Percentiles rank a stretch among this genome's conserved stretches.
Evolutionary conservation across 2,113 vertebrate species (phyloP).

Genomic region (Vireo altiloquus): DNA sequence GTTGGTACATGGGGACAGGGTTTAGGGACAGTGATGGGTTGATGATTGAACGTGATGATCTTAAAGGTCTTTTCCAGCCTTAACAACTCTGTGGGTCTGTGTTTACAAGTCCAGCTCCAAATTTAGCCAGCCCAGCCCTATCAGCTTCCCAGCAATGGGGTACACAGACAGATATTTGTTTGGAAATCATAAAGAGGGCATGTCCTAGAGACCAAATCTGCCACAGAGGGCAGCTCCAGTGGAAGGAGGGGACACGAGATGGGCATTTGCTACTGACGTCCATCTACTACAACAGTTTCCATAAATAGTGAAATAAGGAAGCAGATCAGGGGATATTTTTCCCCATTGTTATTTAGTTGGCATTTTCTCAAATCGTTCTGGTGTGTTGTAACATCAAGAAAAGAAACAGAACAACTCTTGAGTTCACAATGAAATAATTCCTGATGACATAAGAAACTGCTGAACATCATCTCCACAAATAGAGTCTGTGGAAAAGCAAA

Average conservation of each 20-base stretch:
- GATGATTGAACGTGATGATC: background rate
- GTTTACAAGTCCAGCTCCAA: background rate
- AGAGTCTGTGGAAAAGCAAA: background rate
- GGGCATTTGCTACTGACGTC: background rate
- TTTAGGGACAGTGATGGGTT: background rate
- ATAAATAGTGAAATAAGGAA: constrained; percentile 16
- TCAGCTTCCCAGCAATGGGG: background rate
- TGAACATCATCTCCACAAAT: background rate
- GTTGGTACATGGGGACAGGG: background rate
- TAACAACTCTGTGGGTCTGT: background rate
- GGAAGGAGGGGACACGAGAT: constrained; percentile 11
- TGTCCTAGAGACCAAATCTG: background rate
- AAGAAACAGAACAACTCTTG: background rate
- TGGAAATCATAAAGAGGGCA: background rate
- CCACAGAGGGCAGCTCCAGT: background rate
- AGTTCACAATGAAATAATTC: background rate
- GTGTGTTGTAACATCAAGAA: background rate
- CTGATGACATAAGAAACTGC: background rate
- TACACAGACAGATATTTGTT: background rate
- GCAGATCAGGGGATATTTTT: background rate
- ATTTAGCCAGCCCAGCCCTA: background rate
- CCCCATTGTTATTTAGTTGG: constrained; percentile 7
- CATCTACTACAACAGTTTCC: background rate
- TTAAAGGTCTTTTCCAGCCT: background rate
- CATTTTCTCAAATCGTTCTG: background rate